Percentiles rank a stretch among this genome's conserved stretches.
Evolutionary conservation across 2,113 vertebrate species (phyloP).

Genomic region (Alethe diademata): DNA sequence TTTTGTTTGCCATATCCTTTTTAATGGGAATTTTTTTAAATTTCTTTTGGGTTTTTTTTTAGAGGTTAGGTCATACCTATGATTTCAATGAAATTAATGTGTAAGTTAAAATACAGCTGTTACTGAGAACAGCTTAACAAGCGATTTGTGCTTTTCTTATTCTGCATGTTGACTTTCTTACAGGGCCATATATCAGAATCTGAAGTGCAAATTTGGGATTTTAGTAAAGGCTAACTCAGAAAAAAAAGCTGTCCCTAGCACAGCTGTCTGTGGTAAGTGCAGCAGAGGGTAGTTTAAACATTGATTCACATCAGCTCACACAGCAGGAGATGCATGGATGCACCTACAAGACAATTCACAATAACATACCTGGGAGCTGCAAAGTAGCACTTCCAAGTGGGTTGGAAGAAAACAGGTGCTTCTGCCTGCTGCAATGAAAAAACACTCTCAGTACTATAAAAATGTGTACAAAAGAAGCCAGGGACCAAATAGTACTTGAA

Average conservation of each 20-base stretch:
- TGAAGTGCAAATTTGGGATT: neutral
- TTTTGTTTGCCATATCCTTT: neutral
- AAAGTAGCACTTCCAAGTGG: neutral
- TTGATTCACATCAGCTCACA: neutral
- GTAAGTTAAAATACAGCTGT: neutral
- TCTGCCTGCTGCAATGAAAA: neutral
- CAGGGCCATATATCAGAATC: neutral
- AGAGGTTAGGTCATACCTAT: neutral
- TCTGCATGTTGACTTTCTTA: neutral
- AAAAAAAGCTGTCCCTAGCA: neutral
- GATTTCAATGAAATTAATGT: neutral
- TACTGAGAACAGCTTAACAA: neutral
- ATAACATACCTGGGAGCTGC: neutral
- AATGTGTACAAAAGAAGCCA: neutral
- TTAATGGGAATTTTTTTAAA: neutral
- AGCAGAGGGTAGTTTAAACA: neutral
- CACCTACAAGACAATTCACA: neutral
- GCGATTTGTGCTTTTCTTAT: neutral
- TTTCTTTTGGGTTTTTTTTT: fast-evolving
- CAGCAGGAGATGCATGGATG: neutral
- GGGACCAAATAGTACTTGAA: neutral
- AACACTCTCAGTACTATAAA: neutral
- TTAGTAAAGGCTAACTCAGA: neutral
- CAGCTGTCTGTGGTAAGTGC: neutral
- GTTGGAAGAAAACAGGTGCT: neutral